Base-by-base conservation (phyloP, 2,113 vertebrate species). In the Paratilapia polleni region DNA sequence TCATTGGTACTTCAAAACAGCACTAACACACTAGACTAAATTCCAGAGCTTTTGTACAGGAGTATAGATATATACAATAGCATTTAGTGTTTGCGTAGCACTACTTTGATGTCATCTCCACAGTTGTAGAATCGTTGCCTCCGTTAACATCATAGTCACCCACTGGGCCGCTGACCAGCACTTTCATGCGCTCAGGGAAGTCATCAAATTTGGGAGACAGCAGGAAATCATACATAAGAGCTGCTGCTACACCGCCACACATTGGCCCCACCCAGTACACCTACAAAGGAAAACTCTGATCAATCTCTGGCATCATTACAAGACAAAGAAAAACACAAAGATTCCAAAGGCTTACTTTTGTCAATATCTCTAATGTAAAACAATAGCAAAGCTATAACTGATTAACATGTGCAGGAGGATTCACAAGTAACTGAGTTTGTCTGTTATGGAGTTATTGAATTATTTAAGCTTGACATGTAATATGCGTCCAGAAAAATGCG, bases 201-300 rank as follows among this genome's bases (percentile, higher is more conserved):
- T 98, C 96, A 0, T 97, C 96, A 86, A 88, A 95, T 70, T 98
- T 97, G 0, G 98, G 97, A 2, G 94, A 97, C 78, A 99, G 96
- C 92, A 99, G 93, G 92, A 98, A 99, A 87, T 99, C 98, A 0
- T 99, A 99, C 56, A 98, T 92, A n/a, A 99, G 92, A 20, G 96
- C 96, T 1, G 95, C 96, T 0, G 93, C 94, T 4, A 96, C 93
- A 1, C 95, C 96, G 1, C 96, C 96, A 1, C 94, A 95, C 95
- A 96, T 96, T 0, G 96, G 96, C n/a, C 96, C 96, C 82, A 96
- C 96, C 96, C 96, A 96, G 91, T 95, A 96, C 93, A 96, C 96
- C 96, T 96, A 82, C 12, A 77, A 87, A 3, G 52, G 57, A 81
- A 83, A 83, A 66, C 4, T 38, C 6, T 2, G 31, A 81, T 90